phyloP scores from a whole-genome alignment of 2,797 vertebrate species.

The Lophotriccus pileatus region DNA sequence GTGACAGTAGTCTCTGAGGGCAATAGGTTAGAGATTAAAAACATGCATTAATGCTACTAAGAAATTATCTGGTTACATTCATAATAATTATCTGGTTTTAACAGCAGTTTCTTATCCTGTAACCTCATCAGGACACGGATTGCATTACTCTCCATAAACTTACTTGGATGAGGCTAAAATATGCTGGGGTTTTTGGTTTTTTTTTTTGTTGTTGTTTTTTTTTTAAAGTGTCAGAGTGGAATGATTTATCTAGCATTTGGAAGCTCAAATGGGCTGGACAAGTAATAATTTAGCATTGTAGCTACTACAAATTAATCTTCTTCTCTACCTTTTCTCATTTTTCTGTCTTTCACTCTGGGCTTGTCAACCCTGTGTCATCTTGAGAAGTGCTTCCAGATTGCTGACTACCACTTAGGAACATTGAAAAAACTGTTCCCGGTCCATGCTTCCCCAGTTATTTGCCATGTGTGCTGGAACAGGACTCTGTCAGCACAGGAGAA shows the following conservation, averaged over 20 bases:
- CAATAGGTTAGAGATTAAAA: background rate
- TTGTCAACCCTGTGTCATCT: background rate
- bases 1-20: background rate
- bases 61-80: background rate
- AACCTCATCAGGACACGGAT: background rate
- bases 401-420: background rate
- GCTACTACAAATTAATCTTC: background rate
- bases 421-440: background rate
- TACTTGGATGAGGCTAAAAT: background rate
- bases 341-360: background rate
- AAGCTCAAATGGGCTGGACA: background rate
- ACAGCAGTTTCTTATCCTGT: background rate
- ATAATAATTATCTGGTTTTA: background rate
- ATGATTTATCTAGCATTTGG: background rate
- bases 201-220: no score
- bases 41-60: background rate
- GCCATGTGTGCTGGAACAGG: background rate
- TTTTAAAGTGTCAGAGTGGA: background rate
- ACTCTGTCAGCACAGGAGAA: background rate
- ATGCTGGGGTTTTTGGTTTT: no score
- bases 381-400: background rate
- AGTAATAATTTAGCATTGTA: background rate
- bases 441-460: background rate
- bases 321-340: slow-evolving; percentile 10
- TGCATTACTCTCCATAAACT: background rate